These are phyloP conservation scores for Nomada ferruginata DNA, from an alignment of 2,888 invertebrate species.

Conservation along the genomic window DNA sequence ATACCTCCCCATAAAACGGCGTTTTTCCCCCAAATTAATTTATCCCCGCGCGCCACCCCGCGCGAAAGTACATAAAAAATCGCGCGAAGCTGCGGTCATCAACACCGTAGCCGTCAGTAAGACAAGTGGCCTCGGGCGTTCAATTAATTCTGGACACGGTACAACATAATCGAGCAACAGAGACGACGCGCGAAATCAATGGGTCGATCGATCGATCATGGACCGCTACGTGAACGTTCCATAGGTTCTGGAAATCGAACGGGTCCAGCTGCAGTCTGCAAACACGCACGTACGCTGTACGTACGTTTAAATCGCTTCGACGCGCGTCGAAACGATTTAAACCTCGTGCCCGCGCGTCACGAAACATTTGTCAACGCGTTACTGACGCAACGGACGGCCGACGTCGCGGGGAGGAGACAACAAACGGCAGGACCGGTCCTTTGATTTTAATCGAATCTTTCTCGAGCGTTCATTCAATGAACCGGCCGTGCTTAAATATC, in stretches of 20 bases:
- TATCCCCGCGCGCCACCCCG: too few species aligned
- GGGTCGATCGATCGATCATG: conserved; percentile 45
- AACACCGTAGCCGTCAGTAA: neutral
- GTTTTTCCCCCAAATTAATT: too few species aligned
- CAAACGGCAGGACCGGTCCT: neutral
- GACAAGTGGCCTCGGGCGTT: neutral
- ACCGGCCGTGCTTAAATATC: conserved; percentile 30
- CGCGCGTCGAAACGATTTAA: conserved; percentile 9
- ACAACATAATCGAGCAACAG: conserved; percentile 18
- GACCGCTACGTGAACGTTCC: neutral
- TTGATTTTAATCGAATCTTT: conserved; percentile 51
- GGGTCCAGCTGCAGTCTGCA: conserved; percentile 19
- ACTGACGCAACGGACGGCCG: neutral
- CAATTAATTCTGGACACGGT: conserved; percentile 1
- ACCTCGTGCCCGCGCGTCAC: conserved; percentile 18
- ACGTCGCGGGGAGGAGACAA: neutral
- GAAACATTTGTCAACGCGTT: conserved; percentile 26
- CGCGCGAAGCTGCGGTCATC: neutral
- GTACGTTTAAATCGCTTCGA: neutral
- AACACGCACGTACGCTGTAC: too few species aligned
- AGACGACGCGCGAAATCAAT: conserved; percentile 33
- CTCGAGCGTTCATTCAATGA: conserved; percentile 17
- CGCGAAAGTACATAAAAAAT: neutral
- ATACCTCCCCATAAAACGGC: too few species aligned
- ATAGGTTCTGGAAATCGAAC: conserved; percentile 27